phyloP scores from a whole-genome alignment of 2,113 vertebrate genomes.

The Eubucco bourcierii region DNA sequence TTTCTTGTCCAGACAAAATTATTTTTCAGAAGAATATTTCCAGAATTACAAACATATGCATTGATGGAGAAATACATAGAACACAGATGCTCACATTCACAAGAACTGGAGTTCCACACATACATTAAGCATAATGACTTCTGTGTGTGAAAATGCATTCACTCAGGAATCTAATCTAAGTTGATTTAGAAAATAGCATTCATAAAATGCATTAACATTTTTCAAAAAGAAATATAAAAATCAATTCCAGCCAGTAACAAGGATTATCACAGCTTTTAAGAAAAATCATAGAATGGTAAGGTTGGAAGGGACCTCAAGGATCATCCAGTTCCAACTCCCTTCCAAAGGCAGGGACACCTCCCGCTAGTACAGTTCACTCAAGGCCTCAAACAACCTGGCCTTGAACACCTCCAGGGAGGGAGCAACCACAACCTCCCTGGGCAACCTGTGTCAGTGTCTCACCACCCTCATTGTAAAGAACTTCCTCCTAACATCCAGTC shows the following conservation, averaged over 20 bases:
- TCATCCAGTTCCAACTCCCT: too few species aligned
- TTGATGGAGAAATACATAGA: not conserved
- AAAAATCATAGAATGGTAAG: not conserved
- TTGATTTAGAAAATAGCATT: not conserved
- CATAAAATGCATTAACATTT: not conserved
- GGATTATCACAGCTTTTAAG: not conserved
- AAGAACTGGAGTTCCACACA: not conserved
- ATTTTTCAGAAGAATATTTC: not conserved
- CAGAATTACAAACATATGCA: not conserved
- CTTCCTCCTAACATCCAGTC: too few species aligned
- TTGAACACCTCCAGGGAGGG: too few species aligned
- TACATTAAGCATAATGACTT: not conserved
- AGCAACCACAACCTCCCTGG: too few species aligned
- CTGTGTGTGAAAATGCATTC: not conserved
- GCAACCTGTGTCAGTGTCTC: too few species aligned
- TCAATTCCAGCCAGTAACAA: not conserved
- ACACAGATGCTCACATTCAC: rapidly evolving
- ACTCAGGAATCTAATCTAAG: not conserved
- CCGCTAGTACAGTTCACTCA: too few species aligned
- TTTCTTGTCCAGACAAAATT: not conserved
- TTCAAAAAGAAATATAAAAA: not conserved
- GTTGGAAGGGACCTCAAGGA: too few species aligned
- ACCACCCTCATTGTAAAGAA: too few species aligned
- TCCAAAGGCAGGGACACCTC: too few species aligned
- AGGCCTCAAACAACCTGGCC: too few species aligned